Evolutionary conservation across 2,888 invertebrate genomes (phyloP), one percentile per base, ranked within the genome.

Genomic region (Melanotus villosus): DNA sequence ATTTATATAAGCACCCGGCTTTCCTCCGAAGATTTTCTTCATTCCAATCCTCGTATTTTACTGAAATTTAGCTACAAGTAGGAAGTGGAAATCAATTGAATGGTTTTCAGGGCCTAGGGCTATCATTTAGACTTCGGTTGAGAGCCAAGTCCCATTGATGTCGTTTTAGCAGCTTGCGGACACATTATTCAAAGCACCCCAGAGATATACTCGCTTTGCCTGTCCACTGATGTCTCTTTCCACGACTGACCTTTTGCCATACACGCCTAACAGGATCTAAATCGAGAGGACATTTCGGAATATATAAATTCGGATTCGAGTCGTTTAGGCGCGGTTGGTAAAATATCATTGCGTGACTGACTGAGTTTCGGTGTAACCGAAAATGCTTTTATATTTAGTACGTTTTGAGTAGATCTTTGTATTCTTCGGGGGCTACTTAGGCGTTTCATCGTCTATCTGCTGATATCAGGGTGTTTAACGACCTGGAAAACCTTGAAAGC

Each of bases 91-190:
- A 73, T 74, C 75, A 75, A 75, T 76, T 73, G 73, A 69, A 73
- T 67, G 63, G 72, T 67, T 72, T 72, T 66, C 65, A 41, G 60
- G 67, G 70, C 69, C 64, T 23, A 43, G 47, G 73, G 73, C 73
- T 70, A 75, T 75, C 70, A 73, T 76, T 76, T 76, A 75, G 73
- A 68, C 72, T 73, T 70, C 73, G 73, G 72, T 69, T 65, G 72
- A 69, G 69, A 65, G 65, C 65, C 58, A 65, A 69, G 64, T 65
- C 73, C 70, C 73, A 73, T 71, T 66, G 71, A 73, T 56, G 73
- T 73, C 73, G 72, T 72, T 75, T 66, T 62, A 60, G 68, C 66
- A 67, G 71, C 66, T 68, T 70, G 72, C 54, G 73, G 70, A 69
- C 65, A 70, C 75, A 75, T 75, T 75, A 75, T 73, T 75, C 71